These are phyloP conservation scores for Eulemur macaco DNA, from an alignment of 2,113 vertebrate species.

Conservation along the genomic window DNA sequence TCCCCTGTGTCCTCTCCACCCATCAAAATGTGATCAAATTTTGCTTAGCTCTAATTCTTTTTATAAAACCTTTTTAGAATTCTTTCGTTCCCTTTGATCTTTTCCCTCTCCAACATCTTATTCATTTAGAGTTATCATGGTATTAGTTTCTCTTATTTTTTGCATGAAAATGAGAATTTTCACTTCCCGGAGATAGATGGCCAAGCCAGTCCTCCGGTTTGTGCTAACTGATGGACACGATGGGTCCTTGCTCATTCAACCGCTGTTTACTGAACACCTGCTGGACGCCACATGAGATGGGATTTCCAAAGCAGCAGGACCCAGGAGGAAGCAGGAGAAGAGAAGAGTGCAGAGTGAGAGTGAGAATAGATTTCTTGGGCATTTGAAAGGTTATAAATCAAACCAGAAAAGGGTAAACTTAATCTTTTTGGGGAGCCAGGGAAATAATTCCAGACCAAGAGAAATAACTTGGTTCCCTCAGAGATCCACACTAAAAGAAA, in stretches of 20 bases:
- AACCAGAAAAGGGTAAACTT: too few species aligned
- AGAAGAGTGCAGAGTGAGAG: not conserved
- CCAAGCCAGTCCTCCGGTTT: fast-evolving
- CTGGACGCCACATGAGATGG: fast-evolving
- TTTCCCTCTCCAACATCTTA: not conserved
- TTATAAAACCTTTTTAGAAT: not conserved
- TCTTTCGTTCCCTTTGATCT: not conserved
- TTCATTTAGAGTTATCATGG: not conserved
- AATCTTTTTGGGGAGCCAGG: not conserved
- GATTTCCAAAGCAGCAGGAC: not conserved
- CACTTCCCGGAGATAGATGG: not conserved
- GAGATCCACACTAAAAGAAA: not conserved
- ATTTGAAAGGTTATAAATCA: not conserved
- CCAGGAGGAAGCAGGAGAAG: not conserved
- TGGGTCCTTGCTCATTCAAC: not conserved
- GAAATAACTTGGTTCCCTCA: not conserved
- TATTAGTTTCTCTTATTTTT: not conserved
- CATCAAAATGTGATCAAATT: not conserved
- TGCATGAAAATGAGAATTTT: not conserved
- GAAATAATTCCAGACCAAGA: not conserved
- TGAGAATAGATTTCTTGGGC: not conserved
- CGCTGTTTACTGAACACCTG: not conserved
- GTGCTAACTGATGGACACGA: fast-evolving
- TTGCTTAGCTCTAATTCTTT: not conserved
- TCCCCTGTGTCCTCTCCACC: not conserved